These are phyloP conservation scores for western clawed frog (Xenopus tropicalis) DNA, from an alignment of 2,113 vertebrate species.

Conservation along the genomic window UCB_Xtro_10.0 CM004447.2:90923001-90923500, in stretches of 20 bases:
- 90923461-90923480: background rate
- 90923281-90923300: too few relatives aligned
- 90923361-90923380: slow-evolving; percentile 16
- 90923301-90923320: background rate
- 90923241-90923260: slow-evolving; percentile 20
- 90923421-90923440: background rate
- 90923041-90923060: too few relatives aligned
- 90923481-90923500: background rate
- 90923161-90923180: too few relatives aligned
- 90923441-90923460: background rate
- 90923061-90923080: too few relatives aligned
- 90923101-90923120: too few relatives aligned
- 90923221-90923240: background rate
- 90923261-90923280: background rate
- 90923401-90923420: slow-evolving; percentile 2
- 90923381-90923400: background rate
- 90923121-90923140: too few relatives aligned
- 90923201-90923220: too few relatives aligned
- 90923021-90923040: too few relatives aligned
- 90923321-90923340: background rate
- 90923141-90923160: too few relatives aligned
- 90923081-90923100: too few relatives aligned
- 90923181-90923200: too few relatives aligned
- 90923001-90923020: too few relatives aligned
- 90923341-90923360: background rate